These are phyloP conservation scores for Condylura cristata DNA, from an alignment of 2,113 vertebrate species.

Conservation along the genomic window DNA sequence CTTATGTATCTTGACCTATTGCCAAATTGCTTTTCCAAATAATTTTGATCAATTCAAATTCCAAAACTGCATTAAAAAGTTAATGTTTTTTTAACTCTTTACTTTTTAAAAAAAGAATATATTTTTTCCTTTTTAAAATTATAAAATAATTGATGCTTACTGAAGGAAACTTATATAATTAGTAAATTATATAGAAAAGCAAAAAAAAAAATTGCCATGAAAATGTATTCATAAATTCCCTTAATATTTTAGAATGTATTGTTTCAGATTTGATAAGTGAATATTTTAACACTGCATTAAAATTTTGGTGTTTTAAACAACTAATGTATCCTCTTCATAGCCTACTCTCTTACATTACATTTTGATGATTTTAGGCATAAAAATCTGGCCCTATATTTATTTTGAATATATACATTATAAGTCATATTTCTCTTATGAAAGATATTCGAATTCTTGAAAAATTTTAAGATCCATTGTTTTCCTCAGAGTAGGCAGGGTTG, in stretches of 20 bases:
- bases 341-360: not conserved
- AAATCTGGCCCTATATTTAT: not conserved
- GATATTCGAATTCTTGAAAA: not conserved
- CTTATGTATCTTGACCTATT: not conserved
- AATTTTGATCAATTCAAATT: not conserved
- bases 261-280: not conserved
- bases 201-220: not conserved
- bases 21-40: slow-evolving; percentile 14
- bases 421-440: not conserved
- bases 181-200: not conserved
- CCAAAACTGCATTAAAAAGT: not conserved
- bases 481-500: not conserved
- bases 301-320: not conserved
- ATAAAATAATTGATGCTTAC: not conserved
- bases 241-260: too few relatives aligned
- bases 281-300: not conserved
- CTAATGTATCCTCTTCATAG: not conserved
- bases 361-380: not conserved
- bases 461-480: not conserved
- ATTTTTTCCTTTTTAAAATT: not conserved
- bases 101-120: not conserved
- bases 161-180: not conserved
- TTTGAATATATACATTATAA: not conserved
- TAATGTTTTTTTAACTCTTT: not conserved
- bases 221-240: too few relatives aligned